Percentiles rank a stretch among this genome's conserved stretches.
Evolutionary conservation across 2,113 vertebrate genomes (phyloP).

Genomic region (Paedocypris sp.): DNA sequence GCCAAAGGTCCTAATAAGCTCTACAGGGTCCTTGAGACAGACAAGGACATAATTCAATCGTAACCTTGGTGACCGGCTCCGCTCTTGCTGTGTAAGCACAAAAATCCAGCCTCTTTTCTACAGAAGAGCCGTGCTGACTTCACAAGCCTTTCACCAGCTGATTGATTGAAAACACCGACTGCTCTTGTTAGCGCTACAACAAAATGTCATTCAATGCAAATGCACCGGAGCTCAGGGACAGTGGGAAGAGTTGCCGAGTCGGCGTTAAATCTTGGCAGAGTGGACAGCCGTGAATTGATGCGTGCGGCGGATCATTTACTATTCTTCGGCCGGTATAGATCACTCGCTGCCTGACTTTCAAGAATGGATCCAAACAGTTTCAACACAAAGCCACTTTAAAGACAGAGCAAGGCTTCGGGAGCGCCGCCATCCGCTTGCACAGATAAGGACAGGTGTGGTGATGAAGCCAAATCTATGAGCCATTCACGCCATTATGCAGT

Average conservation of each 20-base stretch:
- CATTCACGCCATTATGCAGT: too few species aligned
- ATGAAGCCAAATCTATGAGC: too few species aligned
- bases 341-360: background rate
- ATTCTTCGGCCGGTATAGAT: background rate
- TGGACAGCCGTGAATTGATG: conserved; percentile 48
- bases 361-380: background rate
- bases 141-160: conserved; percentile 28
- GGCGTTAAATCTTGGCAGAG: conserved; percentile 38
- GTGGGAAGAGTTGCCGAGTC: conserved; percentile 36
- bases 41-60: background rate
- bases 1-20: background rate
- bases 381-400: background rate
- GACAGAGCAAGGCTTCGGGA: background rate
- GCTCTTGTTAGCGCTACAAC: conserved; percentile 44
- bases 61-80: conserved; percentile 4
- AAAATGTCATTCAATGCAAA: conserved; percentile 62
- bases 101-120: background rate
- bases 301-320: conserved; percentile 5
- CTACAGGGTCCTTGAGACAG: background rate
- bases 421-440: background rate
- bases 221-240: conserved; percentile 47
- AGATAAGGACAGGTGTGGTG: too few species aligned
- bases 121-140: background rate
- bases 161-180: conserved; percentile 51
- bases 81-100: conserved; percentile 12